These are phyloP conservation scores for Sebastes iracundus DNA, from an alignment of 2,797 vertebrate species.

Conservation along the genomic window DNA sequence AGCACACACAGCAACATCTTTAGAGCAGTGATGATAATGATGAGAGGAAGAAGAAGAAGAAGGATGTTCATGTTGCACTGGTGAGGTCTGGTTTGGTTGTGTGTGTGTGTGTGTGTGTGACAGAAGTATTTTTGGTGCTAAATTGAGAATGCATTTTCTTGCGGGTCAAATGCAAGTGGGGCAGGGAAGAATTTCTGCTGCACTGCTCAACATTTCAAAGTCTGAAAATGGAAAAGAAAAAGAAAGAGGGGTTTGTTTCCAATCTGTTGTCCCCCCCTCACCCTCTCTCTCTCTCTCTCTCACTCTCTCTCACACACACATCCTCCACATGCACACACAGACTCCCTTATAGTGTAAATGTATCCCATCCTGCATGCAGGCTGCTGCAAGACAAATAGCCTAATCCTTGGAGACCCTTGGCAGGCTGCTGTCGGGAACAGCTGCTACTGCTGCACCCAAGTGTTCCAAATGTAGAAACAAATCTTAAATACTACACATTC, in stretches of 20 bases:
- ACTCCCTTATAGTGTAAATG: constrained; percentile 49
- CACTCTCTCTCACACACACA: constrained; percentile 4
- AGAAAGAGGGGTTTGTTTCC: constrained; percentile 56
- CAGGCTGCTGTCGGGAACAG: constrained; percentile 63
- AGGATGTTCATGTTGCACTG: constrained; percentile 16
- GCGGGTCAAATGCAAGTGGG: constrained; percentile 47
- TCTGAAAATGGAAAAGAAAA: constrained; percentile 21
- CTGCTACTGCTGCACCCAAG: constrained; percentile 65
- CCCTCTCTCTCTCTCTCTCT: not conserved
- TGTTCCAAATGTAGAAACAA: constrained; percentile 54
- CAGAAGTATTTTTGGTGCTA: constrained; percentile 13
- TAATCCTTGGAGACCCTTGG: constrained; percentile 62
- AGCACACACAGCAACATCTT: not conserved
- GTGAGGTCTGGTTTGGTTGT: not conserved
- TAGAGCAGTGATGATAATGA: not conserved
- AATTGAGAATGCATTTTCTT: constrained; percentile 40
- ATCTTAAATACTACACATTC: not conserved
- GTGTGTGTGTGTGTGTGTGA: not conserved
- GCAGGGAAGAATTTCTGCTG: constrained; percentile 41
- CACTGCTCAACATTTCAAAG: constrained; percentile 63
- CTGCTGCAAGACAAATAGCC: constrained; percentile 75
- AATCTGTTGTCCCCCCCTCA: constrained; percentile 13
- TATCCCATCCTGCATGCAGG: constrained; percentile 65
- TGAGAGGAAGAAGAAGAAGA: not conserved
- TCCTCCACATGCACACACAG: not conserved